phyloP scores from a whole-genome alignment of 2,797 vertebrate species.

The Scarus forsteni region DNA sequence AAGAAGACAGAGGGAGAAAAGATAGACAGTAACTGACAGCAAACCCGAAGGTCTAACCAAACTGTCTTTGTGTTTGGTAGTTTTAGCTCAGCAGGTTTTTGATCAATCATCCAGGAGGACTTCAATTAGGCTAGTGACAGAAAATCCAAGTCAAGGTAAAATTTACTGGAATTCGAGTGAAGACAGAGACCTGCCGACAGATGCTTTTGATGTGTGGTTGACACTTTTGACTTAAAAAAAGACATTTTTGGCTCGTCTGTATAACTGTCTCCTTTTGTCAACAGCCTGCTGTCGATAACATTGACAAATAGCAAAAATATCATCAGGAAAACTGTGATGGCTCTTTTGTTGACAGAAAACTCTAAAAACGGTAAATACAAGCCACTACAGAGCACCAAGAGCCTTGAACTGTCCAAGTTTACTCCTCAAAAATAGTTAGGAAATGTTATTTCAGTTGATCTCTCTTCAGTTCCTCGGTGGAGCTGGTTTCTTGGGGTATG shows the following conservation, averaged over 20 bases:
- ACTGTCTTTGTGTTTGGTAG: slow-evolving; percentile 45
- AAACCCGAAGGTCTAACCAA: slow-evolving; percentile 38
- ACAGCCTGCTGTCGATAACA: slow-evolving; percentile 30
- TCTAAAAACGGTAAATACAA: slow-evolving; percentile 3
- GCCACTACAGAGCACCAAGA: neutral
- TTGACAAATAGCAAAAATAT: neutral
- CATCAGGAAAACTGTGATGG: neutral
- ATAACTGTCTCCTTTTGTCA: slow-evolving; percentile 37
- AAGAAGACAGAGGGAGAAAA: slow-evolving; percentile 9
- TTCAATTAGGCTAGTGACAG: slow-evolving; percentile 49
- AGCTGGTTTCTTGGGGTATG: too few relatives aligned
- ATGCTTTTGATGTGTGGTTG: slow-evolving; percentile 51
- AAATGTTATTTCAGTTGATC: too few relatives aligned
- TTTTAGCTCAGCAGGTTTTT: slow-evolving; percentile 61
- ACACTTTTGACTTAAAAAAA: slow-evolving; percentile 47
- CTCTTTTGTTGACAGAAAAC: neutral
- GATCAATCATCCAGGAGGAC: slow-evolving; percentile 50
- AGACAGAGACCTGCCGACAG: slow-evolving; percentile 40
- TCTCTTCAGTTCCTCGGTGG: too few relatives aligned
- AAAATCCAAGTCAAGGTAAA: slow-evolving; percentile 55
- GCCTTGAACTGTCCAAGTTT: neutral
- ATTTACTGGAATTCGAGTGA: slow-evolving; percentile 45
- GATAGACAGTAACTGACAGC: slow-evolving; percentile 35
- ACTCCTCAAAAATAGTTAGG: too few relatives aligned
- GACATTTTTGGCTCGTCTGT: slow-evolving; percentile 30